Evolutionary conservation across 2,113 vertebrate genomes (phyloP).

Genomic region (Murina feae): DNA sequence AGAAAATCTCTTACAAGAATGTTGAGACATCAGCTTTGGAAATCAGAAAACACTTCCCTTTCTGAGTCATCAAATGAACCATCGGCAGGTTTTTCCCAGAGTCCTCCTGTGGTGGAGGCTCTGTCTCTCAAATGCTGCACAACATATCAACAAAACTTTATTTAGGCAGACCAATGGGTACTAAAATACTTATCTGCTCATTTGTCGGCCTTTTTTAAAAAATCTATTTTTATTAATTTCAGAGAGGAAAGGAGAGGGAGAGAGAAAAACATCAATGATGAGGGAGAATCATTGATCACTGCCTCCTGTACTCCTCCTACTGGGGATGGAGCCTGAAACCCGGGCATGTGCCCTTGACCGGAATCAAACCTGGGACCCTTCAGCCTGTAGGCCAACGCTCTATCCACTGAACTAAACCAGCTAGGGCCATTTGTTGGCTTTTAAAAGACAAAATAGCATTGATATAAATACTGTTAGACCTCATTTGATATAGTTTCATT

Average conservation of each 20-base stretch:
- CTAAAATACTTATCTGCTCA: not conserved
- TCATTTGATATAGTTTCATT: not conserved
- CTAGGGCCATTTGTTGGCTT: not conserved
- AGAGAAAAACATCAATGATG: too few relatives aligned
- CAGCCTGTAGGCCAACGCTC: too few relatives aligned
- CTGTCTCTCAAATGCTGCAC: not conserved
- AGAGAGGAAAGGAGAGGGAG: too few relatives aligned
- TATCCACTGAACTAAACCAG: too few relatives aligned
- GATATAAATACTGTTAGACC: not conserved
- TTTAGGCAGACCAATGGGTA: not conserved
- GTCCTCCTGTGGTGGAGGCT: not conserved
- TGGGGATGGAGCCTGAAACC: too few relatives aligned
- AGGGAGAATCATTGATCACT: too few relatives aligned
- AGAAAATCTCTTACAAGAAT: not conserved
- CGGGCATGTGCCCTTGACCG: too few relatives aligned
- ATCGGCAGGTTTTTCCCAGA: not conserved
- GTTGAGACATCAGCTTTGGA: slow-evolving; percentile 13
- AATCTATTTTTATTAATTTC: too few relatives aligned
- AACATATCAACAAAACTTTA: not conserved
- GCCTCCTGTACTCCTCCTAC: too few relatives aligned
- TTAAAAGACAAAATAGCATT: not conserved
- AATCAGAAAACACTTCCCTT: slow-evolving; percentile 3
- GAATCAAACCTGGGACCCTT: too few relatives aligned
- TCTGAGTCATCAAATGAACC: not conserved
- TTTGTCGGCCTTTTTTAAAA: not conserved